Percentiles rank a stretch among this genome's conserved stretches.
Conservation (phyloP, 2,113 vertebrate genomes). For the Elaphurus davidianus region DNA sequence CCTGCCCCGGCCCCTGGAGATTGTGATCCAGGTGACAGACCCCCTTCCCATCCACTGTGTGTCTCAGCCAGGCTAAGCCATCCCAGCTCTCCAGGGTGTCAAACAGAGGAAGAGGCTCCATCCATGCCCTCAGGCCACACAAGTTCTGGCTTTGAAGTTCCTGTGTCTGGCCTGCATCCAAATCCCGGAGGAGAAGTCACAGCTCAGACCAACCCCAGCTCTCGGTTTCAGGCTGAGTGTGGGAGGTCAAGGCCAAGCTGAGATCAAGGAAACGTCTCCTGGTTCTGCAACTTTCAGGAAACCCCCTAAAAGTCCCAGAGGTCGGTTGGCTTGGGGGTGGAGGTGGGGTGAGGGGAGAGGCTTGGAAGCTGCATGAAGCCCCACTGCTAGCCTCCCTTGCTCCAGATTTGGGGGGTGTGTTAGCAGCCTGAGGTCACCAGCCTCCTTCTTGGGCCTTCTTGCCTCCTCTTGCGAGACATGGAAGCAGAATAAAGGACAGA, state of each 20-base stretch:
- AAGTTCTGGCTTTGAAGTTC: accelerated
- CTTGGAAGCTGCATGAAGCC: neutral
- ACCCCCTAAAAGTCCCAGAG: slow-evolving; percentile 25
- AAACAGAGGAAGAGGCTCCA: accelerated
- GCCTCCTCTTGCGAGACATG: neutral
- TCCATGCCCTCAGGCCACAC: accelerated
- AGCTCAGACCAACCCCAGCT: neutral
- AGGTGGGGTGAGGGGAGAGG: neutral
- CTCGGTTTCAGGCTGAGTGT: neutral
- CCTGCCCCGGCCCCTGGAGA: neutral
- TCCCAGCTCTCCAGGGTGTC: neutral
- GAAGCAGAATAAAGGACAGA: neutral
- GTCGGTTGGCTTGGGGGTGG: accelerated
- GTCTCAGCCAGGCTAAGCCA: neutral
- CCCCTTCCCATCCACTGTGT: accelerated
- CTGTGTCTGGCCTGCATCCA: neutral
- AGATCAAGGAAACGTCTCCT: neutral
- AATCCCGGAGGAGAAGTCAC: neutral
- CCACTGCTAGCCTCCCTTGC: neutral
- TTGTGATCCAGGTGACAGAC: neutral
- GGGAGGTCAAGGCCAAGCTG: neutral
- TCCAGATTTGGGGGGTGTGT: neutral
- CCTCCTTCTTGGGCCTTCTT: neutral
- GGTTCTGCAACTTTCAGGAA: neutral
- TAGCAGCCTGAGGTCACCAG: neutral